Evolutionary conservation across 2,888 invertebrate genomes (phyloP), one percentile per base, ranked within the genome.

Genomic region (Caenorhabditis sp.): DNA sequence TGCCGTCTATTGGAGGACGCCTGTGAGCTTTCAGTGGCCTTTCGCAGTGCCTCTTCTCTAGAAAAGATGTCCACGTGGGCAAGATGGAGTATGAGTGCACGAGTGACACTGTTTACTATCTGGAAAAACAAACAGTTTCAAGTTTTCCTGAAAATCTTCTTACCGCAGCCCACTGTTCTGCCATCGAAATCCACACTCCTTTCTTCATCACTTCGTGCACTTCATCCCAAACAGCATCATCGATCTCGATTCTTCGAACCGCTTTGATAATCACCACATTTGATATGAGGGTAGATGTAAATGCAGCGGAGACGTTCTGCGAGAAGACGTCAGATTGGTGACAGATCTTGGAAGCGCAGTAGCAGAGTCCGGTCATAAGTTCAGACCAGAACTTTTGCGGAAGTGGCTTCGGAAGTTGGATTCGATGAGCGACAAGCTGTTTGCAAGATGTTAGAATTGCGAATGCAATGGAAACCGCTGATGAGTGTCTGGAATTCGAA

Each of bases 31-130:
- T 82, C 82, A 11, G 82, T 82, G 3, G 80, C 82, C 44, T 74
- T 77, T n/a, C 80, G 18, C 3, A 84, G 68, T 0, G 84, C 69
- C 61, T 86, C 83, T 50, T 86, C 87, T 53, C 82, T 82, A 0
- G 86, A 80, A 37, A 85, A 86, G 15, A 98, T 93, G 93, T 98
- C 98, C 85, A 98, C 94, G 87, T 95, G 95, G 92, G 98, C 98
- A 24, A 98, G 97, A 92, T 98, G 97, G 20, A 97, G 94, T 0
- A 97, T 97, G 76, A 99, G 93, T 44, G 98, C 97, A 82, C 97
- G 94, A 0, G 98, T 98, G 86, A 98, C 92, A 0, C 97, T 98
- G 92, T 80, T 76, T 1, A 76, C 72, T 15, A 83, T 79, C 83
- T 85, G 37, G 37, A 77, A 20, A 26, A 35, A 20, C 0, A 32